A percentile compares a stretch with the other conserved stretches of the same genome.
Conservation (phyloP, 1,140 invertebrate genomes). For the Lordiphosa collinella region DNA sequence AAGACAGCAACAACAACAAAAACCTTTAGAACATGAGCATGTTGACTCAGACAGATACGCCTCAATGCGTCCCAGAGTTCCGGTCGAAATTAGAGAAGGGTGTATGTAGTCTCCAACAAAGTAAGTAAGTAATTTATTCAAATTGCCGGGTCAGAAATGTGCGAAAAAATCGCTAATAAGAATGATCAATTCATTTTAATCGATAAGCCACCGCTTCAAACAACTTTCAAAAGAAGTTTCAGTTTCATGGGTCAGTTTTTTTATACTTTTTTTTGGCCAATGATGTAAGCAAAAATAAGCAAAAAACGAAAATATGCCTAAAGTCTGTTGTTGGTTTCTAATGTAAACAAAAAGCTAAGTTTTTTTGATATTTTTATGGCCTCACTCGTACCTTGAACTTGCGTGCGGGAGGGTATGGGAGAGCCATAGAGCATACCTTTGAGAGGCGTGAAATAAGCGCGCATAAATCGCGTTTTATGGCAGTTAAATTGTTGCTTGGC, state of each 20-base stretch:
- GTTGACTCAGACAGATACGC: neutral
- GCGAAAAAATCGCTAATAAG: neutral
- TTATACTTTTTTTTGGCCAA: neutral
- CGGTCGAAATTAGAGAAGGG: neutral
- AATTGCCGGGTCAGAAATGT: conserved; percentile 3
- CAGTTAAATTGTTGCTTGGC: conserved; percentile 2
- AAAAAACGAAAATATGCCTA: neutral
- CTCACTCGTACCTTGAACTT: conserved; percentile 5
- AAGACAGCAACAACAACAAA: conserved; percentile 1
- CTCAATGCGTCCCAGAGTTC: conserved; percentile 6
- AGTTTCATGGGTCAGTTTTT: neutral
- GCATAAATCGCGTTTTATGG: conserved; percentile 10
- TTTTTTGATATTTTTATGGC: neutral
- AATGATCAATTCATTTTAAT: conserved; percentile 3
- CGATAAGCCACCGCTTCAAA: neutral
- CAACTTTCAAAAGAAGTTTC: conserved; percentile 6
- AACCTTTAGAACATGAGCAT: conserved; percentile 1
- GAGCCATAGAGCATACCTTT: neutral
- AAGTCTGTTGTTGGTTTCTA: neutral
- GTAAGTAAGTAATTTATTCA: neutral
- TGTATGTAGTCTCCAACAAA: neutral
- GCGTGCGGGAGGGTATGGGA: neutral
- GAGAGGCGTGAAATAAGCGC: conserved; percentile 2
- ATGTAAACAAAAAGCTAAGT: conserved; percentile 4
- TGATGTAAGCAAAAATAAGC: conserved; percentile 4